Evolutionary conservation across 1,140 invertebrate species (phyloP), one percentile per base, ranked within the genome.

Genomic region (Orchesella cincta): DNA sequence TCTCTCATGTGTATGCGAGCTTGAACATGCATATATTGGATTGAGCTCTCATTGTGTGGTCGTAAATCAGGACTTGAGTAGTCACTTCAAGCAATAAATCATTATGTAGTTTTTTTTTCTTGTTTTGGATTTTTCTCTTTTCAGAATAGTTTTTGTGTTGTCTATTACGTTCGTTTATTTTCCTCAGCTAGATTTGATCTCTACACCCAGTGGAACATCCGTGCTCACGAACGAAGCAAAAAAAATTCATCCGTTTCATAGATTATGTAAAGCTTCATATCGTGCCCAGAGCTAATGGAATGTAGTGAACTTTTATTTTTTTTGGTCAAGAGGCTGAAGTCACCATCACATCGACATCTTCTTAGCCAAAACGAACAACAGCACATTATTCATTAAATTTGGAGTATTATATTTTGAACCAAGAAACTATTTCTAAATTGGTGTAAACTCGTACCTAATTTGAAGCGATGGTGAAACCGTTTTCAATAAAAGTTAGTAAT

Each of bases 31-130:
- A 46, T 46, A 46, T 62, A 23, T 29, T 67, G 12, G 62, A 67
- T 31, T 67, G 8, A 78, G 39, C 35, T 39, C 79, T 73, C 79
- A 80, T 74, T 80, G 79, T 80, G 79, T 80, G 79, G 79, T 80
- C 79, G 79, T 80, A 80, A 80, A 80, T 80, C 79, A 78, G 74
- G 73, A 80, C 70, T 71, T 80, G 74, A 80, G 79, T 77, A 80
- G 79, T 76, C 76, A 67, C 62, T 31, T 67, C 8, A 52, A 76
- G 67, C 23, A 76, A 80, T 80, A 80, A 77, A 81, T 79, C 78
- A 76, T 80, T 54, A 54, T 74, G 36, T 70, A 67, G 12, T 36
- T 76, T 39, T 57, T 57, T 76, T 39, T 67, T 67, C 62, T 67
- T 67, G 62, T 67, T 67, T 67, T 31, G 62, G 31, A 67, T 67